phyloP scores from a whole-genome alignment of 2,888 invertebrate species.

The Agrenia bidenticulata region DNA sequence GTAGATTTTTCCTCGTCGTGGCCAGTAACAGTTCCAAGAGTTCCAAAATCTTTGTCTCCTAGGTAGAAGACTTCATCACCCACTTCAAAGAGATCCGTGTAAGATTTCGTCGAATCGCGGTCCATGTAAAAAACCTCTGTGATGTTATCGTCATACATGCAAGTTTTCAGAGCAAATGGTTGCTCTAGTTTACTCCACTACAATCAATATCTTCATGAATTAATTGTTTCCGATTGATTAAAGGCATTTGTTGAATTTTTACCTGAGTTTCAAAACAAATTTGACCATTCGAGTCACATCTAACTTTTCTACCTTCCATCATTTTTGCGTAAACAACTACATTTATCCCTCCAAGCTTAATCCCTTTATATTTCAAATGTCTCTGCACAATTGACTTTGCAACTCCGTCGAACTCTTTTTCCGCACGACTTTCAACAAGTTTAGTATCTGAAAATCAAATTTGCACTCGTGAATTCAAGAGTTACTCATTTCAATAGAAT shows the following conservation, averaged over 20 bases:
- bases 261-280: constrained; percentile 65
- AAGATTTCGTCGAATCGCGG: constrained; percentile 33
- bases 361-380: constrained; percentile 71
- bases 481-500: not conserved
- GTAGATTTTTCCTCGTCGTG: constrained; percentile 37
- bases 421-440: constrained; percentile 27
- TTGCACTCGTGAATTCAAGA: not conserved
- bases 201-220: constrained; percentile 28
- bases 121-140: constrained; percentile 47
- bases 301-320: constrained; percentile 69
- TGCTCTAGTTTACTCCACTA: constrained; percentile 68
- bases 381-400: constrained; percentile 41
- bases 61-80: constrained; percentile 49
- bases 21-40: constrained; percentile 40
- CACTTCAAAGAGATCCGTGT: constrained; percentile 35
- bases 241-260: constrained; percentile 8
- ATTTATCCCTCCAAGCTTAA: constrained; percentile 70
- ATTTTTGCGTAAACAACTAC: constrained; percentile 68
- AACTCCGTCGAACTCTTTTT: constrained; percentile 35
- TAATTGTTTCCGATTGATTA: not conserved
- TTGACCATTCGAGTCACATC: constrained; percentile 64
- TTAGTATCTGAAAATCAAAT: constrained; percentile 33
- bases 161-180: constrained; percentile 70
- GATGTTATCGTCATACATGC: constrained; percentile 60
- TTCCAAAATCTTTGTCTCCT: constrained; percentile 43